These are phyloP conservation scores for Origma solitaria DNA, from an alignment of 2,113 vertebrate genomes.

Conservation along the genomic window DNA sequence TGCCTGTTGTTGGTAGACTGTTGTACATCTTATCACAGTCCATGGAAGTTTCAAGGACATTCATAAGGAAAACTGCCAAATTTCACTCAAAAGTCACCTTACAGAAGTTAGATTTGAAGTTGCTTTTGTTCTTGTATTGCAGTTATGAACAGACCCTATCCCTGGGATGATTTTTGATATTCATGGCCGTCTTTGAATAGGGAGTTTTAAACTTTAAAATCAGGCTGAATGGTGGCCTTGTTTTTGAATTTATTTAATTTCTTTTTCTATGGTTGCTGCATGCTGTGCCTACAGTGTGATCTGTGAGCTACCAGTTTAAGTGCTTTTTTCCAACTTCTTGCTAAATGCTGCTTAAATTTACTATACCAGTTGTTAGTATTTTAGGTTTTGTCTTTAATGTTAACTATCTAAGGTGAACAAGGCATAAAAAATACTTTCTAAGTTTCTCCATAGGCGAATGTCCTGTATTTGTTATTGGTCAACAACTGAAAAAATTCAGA, in stretches of 20 bases:
- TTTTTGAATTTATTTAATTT: background rate
- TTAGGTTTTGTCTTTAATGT: background rate
- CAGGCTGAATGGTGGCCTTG: background rate
- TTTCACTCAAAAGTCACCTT: background rate
- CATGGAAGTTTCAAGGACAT: background rate
- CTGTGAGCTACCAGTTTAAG: background rate
- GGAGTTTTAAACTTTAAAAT: background rate
- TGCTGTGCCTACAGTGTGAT: background rate
- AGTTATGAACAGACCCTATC: background rate
- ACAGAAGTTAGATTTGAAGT: background rate
- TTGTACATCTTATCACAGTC: background rate
- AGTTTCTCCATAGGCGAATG: background rate
- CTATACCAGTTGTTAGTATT: background rate
- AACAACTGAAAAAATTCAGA: background rate
- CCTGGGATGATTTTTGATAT: background rate
- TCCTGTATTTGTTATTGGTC: background rate
- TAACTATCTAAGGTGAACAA: background rate
- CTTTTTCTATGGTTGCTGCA: background rate
- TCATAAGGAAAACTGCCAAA: background rate
- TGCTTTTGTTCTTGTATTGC: background rate
- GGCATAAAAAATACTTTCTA: background rate
- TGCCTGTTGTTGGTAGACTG: background rate
- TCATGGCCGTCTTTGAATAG: background rate
- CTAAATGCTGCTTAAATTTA: background rate
- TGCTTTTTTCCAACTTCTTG: background rate